Evolutionary conservation across 2,797 vertebrate genomes (phyloP), one percentile per base, ranked within the genome.

Genomic region (Leptatherina wallacei): DNA sequence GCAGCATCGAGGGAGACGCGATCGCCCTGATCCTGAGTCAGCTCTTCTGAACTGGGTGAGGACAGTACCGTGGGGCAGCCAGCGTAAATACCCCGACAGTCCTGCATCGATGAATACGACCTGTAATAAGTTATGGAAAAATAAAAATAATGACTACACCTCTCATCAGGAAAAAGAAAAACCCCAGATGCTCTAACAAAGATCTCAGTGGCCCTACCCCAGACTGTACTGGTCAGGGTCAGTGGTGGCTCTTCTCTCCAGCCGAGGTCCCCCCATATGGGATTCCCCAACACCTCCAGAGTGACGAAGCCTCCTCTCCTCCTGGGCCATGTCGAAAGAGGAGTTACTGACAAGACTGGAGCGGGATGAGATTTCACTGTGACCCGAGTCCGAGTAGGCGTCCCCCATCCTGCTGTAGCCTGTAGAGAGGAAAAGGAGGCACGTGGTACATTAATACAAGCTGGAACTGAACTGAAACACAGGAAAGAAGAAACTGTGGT

Each of bases 301-400:
- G 85, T 97, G 97, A 67, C 97, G 95, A 66, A 97, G 96, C 44
- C 96, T 93, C 82, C 97, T 91, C 82, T 98, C 97, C 2, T 99
- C 98, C 59, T 97, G 97, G 54, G 96, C 88, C 54, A 96, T 96
- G 88, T 99, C 98, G 84, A 99, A 97, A 18, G 98, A 99, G 3
- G 97, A 98, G 91, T 98, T 99, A 91, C 98, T 99, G 93, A 99
- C 96, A 24, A 99, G 96, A 83, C 97, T 99, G 90, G 97, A 99
- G 79, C 98, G 95, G 11, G 98, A 99, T 32, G 97, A 99, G 85
- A 99, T 96, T 92, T 99, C 98, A 61, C 97, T 98, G 94, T 99
- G 98, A 29, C 98, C 96, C 3, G 97, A 98, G 91, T 99, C 98
- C 0, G 98, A 99, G 82, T 98, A 96, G 77, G 96, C 95, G 83